Conservation (phyloP, 53 echinoderm and acorn worm species). For the Actinopyga echinites region DNA sequence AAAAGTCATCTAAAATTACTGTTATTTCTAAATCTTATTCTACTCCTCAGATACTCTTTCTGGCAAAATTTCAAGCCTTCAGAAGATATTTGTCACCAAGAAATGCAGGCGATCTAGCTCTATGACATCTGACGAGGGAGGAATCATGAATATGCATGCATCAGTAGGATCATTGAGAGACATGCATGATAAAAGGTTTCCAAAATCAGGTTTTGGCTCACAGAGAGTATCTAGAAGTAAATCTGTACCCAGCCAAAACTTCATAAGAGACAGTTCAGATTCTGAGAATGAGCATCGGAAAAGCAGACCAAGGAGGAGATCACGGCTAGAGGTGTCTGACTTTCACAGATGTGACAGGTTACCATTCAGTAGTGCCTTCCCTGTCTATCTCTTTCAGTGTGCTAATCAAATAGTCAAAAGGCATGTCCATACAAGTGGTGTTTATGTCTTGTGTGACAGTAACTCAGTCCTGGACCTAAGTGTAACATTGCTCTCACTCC, state of each 20-base stretch:
- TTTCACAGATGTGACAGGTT: slow-evolving; percentile 15
- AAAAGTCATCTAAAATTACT: no score
- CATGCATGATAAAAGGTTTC: neutral
- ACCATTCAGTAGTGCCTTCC: slow-evolving; percentile 57
- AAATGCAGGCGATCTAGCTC: slow-evolving; percentile 39
- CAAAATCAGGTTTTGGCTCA: neutral
- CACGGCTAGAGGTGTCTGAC: neutral
- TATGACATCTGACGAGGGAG: slow-evolving; percentile 45
- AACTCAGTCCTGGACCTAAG: slow-evolving; percentile 78
- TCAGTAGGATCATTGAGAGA: neutral
- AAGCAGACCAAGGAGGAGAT: slow-evolving; percentile 6
- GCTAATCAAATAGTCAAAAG: slow-evolving; percentile 45
- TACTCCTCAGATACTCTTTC: neutral
- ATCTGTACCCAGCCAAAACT: neutral
- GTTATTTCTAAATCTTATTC: no score
- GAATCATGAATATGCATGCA: slow-evolving; percentile 30
- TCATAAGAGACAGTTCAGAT: slow-evolving; percentile 18
- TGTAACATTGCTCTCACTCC: slow-evolving; percentile 78
- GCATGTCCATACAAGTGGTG: slow-evolving; percentile 44
- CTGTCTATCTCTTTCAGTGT: slow-evolving; percentile 55
- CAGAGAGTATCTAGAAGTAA: neutral
- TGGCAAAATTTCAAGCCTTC: slow-evolving; percentile 18
- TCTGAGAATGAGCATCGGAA: slow-evolving; percentile 38
- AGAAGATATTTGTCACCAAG: slow-evolving; percentile 39
- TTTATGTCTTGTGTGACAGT: slow-evolving; percentile 28